Evolutionary conservation across 2,113 vertebrate species (phyloP), one percentile per base, ranked within the genome.

Genomic region (Dasyurus viverrinus): DNA sequence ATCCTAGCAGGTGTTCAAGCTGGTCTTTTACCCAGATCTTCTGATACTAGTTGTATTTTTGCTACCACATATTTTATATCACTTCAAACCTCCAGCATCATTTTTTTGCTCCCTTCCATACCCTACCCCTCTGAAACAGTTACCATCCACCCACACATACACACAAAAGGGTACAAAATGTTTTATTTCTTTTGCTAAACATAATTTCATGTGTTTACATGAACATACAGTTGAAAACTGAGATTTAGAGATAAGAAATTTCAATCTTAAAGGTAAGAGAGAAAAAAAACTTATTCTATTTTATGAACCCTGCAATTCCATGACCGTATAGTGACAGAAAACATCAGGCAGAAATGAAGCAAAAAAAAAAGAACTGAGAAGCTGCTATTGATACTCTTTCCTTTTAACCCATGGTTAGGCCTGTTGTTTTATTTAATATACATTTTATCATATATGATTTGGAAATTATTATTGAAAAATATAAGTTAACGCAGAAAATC

Each of bases 331-430:
- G 52, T 89, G 93, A 52, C 26, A 94, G 16, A 55, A 92, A 95
- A 97, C 97, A 57, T 55, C n/a, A 95, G 95, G 23, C 91, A 93
- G 53, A 89, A 93, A 90, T 89, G 52, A 90, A 97, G 52, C 76
- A 30, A 89, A 53, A 90, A 93, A 10, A 52, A 47, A 10, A 52
- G 54, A 76, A 53, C 50, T 95, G 53, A 30, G n/a, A 90, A 89
- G 90, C 47, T 90, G 60, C 55, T 97, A 76, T 10, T 54, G 60
- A 91, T 54, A 95, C 55, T 30, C 91, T 97, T 96, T 84, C 48
- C 92, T 97, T 97, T 95, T 42, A 50, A 90, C 57, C 24, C 90
- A 52, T 27, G 36, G 30, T 89, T 93, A 92, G 47, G 26, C 16
- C 47, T 6, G 36, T 55, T 50, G 48, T 30, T 92, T 94, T 68